These are phyloP conservation scores for Leucophenga varia DNA, from an alignment of 1,140 invertebrate genomes.

Conservation along the genomic window DNA sequence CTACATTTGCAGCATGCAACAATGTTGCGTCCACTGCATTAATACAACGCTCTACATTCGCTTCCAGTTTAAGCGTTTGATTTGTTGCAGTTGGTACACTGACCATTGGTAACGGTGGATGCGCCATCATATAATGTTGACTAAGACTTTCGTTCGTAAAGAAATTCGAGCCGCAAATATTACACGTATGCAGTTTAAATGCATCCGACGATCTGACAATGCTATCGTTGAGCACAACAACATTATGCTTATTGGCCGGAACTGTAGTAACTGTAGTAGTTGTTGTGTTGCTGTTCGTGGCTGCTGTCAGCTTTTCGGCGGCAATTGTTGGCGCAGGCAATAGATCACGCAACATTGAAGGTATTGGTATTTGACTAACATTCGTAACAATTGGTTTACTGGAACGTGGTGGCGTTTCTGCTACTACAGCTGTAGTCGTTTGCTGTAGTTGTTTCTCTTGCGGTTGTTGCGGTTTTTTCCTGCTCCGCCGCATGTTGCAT, in stretches of 20 bases:
- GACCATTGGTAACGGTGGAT: conserved; percentile 33
- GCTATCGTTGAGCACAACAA: conserved; percentile 51
- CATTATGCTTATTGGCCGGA: conserved; percentile 39
- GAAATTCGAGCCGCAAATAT: conserved; percentile 38
- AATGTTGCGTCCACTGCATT: no score
- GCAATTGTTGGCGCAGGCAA: conserved; percentile 17
- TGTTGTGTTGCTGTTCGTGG: not conserved
- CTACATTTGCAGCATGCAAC: conserved; percentile 2
- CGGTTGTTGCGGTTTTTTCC: not conserved
- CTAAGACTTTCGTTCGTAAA: conserved; percentile 41
- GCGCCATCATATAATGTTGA: conserved; percentile 34
- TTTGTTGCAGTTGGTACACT: no score
- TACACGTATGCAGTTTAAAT: conserved; percentile 42
- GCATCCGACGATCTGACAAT: conserved; percentile 44
- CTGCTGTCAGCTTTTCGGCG: not conserved
- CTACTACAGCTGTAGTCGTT: not conserved
- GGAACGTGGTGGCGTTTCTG: conserved; percentile 24
- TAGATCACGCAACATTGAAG: conserved; percentile 26
- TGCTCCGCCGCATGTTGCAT: not conserved
- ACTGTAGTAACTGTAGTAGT: not conserved
- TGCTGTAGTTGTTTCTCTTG: conserved; percentile 2
- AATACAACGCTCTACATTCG: no score
- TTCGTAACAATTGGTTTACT: conserved; percentile 49
- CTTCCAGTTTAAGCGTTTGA: conserved; percentile 31
- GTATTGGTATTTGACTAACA: conserved; percentile 41